Base-by-base conservation (phyloP, 2,888 invertebrate genomes). In the Acanthosoma haemorrhoidale region DNA sequence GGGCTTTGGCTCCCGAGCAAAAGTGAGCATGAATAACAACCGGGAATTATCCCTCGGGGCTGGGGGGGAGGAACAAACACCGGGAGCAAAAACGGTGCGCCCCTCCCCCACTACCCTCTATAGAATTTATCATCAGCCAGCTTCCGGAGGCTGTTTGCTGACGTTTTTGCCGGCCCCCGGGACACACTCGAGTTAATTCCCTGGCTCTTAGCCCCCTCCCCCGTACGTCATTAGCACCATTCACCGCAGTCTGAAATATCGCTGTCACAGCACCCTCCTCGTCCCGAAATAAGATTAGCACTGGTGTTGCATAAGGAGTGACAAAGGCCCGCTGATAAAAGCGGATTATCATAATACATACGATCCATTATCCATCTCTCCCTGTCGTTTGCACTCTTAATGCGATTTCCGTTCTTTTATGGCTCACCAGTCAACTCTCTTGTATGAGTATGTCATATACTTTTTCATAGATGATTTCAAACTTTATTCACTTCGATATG, bases 1-100 rank as follows among this genome's bases (percentile, higher is more conserved):
- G n/a, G 38, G 36, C 21, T 39, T 39, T 21, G 18, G 34, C 60
- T 60, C 34, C 18, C 15, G 21, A 13, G 63, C 38, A 63, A 63
- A 63, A 63, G 39, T 63, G 63, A 63, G 63, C 63, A 63, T 63
- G 63, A 63, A 63, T 63, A 63, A 63, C 63, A 63, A 63, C 38
- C n/a, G 63, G 38, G 63, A 36, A 63, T 63, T 63, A 63, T 43
- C 13, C 63, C 63, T 32, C 60, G 38, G 29, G 21, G 38, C 15
- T 29, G 39, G 18, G 34, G 41, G 41, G 16, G 41, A 13, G 41
- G n/a, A 41, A 41, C 13, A 41, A 41, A 16, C 41, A n/a, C n/a
- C 41, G 36, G 13, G n/a, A n/a, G 43, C 43, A 43, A 43, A 31
- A 31, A 32, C 58, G n/a, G 13, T n/a, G 41, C 4, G n/a, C 16